phyloP scores from a whole-genome alignment of 64 coral and sea anemone species.

The Hydrozoanthus tunicans region DNA sequence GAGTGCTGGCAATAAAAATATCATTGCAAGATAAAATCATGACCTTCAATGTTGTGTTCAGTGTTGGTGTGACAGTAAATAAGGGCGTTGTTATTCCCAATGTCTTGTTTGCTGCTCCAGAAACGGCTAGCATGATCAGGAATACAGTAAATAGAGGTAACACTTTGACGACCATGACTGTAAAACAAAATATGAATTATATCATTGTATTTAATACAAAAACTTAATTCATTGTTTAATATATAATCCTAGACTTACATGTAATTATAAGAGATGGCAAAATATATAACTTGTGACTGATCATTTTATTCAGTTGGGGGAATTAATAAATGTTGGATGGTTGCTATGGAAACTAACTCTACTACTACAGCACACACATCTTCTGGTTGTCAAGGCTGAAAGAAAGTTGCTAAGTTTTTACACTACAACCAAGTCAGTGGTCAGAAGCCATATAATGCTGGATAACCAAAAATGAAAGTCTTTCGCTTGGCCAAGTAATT shows the following conservation, averaged over 20 bases:
- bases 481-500: too few species aligned
- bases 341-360: neutral
- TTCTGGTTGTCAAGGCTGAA: too few species aligned
- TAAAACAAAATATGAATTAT: neutral
- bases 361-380: too few species aligned
- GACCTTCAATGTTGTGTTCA: slow-evolving; percentile 11
- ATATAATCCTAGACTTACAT: neutral
- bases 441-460: too few species aligned
- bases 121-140: neutral
- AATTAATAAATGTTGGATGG: neutral
- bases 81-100: neutral
- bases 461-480: too few species aligned
- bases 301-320: too few species aligned
- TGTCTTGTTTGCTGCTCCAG: slow-evolving; percentile 8
- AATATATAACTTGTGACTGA: too few species aligned
- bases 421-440: too few species aligned
- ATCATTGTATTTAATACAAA: neutral
- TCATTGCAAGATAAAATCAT: slow-evolving; percentile 29
- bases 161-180: neutral
- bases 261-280: too few species aligned
- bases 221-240: neutral
- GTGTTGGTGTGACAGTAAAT: neutral
- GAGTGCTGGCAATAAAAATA: slow-evolving; percentile 62
- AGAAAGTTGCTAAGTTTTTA: too few species aligned
- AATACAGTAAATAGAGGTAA: neutral